Evolutionary conservation across 2,888 invertebrate genomes (phyloP).

Genomic region (Philaethria dido): DNA sequence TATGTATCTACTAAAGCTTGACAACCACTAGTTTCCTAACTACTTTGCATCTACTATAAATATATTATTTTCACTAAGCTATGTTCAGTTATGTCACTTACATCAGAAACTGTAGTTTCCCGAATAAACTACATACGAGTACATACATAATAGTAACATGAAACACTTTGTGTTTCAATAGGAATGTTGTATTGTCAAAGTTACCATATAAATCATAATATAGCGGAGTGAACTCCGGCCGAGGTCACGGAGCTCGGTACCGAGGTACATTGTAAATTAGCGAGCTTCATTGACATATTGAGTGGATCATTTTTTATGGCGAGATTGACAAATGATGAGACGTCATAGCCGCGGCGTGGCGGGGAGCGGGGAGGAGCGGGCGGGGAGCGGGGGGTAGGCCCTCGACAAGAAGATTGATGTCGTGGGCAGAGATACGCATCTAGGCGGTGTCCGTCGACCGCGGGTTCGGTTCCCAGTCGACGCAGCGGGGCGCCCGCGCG

Average conservation of each 20-base stretch:
- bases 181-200: not conserved
- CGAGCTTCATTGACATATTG: constrained; percentile 44
- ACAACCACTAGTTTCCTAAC: not conserved
- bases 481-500: constrained; percentile 51
- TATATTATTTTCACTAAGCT: not conserved
- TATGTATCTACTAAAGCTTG: too few relatives aligned
- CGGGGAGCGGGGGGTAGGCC: constrained; percentile 31
- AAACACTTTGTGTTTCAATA: not conserved
- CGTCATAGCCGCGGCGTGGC: constrained; percentile 40
- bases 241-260: constrained; percentile 6
- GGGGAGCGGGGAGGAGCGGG: constrained; percentile 31
- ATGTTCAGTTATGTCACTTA: not conserved
- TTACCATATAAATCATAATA: not conserved
- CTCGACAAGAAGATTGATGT: constrained; percentile 64
- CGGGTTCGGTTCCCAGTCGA: constrained; percentile 49
- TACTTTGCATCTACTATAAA: not conserved
- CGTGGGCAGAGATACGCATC: constrained; percentile 63
- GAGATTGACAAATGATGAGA: constrained; percentile 52
- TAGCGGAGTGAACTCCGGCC: not conserved
- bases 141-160: too few relatives aligned
- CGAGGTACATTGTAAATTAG: constrained; percentile 43
- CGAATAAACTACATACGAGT: too few relatives aligned
- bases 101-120: not conserved
- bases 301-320: constrained; percentile 47
- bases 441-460: constrained; percentile 54